Evolutionary conservation across 37 sponge, comb jelly and placozoan genomes (phyloP), one percentile per base, ranked within the genome.

Genomic region (Axinella damicornis): DNA sequence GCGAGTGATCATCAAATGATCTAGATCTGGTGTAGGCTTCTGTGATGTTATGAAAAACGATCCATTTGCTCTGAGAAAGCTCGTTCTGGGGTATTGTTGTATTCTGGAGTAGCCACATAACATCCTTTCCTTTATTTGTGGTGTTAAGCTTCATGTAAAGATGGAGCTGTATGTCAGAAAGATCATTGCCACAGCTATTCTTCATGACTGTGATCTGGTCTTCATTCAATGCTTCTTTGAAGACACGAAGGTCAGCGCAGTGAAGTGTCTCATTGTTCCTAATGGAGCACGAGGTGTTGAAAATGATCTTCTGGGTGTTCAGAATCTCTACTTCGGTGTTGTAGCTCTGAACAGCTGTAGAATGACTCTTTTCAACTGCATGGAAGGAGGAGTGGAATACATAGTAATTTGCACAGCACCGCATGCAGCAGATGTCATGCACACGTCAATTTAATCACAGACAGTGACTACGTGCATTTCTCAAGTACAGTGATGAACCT

Each of bases 211-310:
- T 39, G 24, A 77, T 28, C 22, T 77, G n/a, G 16, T 77, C 69
- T 20, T 31, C 30, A 2, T 77, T n/a, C 15, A 86, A 61, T 56
- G 72, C 62, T 17, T 52, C 12, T 22, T 52, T 86, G 53, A 69
- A 52, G 9, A 86, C 15, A 0, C 87, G 80, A 9, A 86, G 25
- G 46, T 73, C 53, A 21, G 85, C 78, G 24, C 54, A 69, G 25
- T 57, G 38, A 20, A 77, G 36, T 5, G 12, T 22, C 28, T 77
- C 85, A n/a, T 35, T 34, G 18, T n/a, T 37, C 22, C 18, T 32
- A 15, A 1, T 4, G 24, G 46, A 21, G 57, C 33, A 30, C 12
- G 67, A 65, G 55, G 63, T 53, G 63, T 86, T 78, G 72, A 86
- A 86, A 9, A 2, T 21, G 62, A 71, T 30, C 15, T 31, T 24